A percentile compares a stretch with the other conserved stretches of the same genome.
Conservation (phyloP, 2,888 invertebrate species). For the Lasioglossum marginatum region DNA sequence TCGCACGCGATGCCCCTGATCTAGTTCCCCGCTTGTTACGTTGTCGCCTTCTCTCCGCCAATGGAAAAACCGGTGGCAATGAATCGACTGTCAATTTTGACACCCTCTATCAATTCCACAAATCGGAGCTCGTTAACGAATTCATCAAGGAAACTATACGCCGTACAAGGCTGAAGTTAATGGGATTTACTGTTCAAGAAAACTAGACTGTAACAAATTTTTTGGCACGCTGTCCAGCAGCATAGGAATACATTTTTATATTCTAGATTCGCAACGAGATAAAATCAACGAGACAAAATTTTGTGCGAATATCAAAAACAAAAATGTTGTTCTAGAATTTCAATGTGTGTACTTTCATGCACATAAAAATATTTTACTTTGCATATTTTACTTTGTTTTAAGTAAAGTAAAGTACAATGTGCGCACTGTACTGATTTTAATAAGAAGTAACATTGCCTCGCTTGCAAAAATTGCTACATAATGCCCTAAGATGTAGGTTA, state of each 20-base stretch:
- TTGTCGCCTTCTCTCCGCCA: not conserved
- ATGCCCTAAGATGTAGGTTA: not conserved
- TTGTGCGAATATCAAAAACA: no score
- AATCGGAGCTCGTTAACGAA: not conserved
- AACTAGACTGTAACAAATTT: not conserved
- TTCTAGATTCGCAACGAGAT: not conserved
- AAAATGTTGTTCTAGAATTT: no score
- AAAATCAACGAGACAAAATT: not conserved
- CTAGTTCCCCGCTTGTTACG: not conserved
- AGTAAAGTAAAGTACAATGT: no score
- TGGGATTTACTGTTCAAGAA: not conserved
- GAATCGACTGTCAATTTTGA: not conserved
- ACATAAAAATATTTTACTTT: no score
- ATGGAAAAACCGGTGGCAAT: not conserved
- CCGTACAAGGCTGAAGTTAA: not conserved
- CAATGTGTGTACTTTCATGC: no score
- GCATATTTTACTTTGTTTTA: no score
- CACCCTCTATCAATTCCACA: not conserved
- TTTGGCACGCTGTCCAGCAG: not conserved
- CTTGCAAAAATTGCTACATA: not conserved
- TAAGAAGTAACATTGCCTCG: not conserved
- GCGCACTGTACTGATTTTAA: not conserved
- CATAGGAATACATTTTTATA: not conserved
- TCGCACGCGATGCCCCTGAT: constrained; percentile 16
- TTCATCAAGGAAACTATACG: not conserved